Conservation (phyloP, 2,888 invertebrate species). For the Cenopis cana region DNA sequence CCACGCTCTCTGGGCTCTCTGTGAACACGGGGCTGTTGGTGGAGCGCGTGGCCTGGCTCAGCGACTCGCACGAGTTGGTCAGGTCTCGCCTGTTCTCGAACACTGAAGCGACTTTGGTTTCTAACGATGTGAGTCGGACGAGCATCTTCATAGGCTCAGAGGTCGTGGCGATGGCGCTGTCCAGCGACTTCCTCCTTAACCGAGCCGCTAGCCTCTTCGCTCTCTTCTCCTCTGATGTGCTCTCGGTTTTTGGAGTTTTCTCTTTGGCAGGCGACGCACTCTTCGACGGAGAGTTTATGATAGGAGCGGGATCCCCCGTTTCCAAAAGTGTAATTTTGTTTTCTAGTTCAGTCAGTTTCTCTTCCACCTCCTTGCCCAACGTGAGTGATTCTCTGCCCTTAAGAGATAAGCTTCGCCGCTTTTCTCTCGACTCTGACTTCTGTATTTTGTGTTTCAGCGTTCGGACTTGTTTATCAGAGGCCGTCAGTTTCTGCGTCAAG, state of each 20-base stretch:
- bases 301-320: slow-evolving; percentile 73
- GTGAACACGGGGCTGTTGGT: slow-evolving; percentile 66
- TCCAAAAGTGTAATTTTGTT: slow-evolving; percentile 90
- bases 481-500: slow-evolving; percentile 91
- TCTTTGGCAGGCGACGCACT: slow-evolving; percentile 84
- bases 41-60: slow-evolving; percentile 74
- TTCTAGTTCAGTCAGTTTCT: slow-evolving; percentile 92
- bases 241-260: slow-evolving; percentile 80
- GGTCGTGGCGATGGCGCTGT: slow-evolving; percentile 90
- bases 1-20: slow-evolving; percentile 63
- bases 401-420: slow-evolving; percentile 91
- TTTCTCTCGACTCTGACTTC: slow-evolving; percentile 90
- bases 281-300: slow-evolving; percentile 80
- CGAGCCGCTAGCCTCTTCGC: slow-evolving; percentile 83
- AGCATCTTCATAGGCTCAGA: slow-evolving; percentile 93
- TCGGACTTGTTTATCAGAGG: slow-evolving; percentile 92
- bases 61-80: slow-evolving; percentile 85
- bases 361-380: slow-evolving; percentile 93
- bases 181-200: slow-evolving; percentile 90
- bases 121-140: slow-evolving; percentile 90
- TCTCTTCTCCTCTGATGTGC: slow-evolving; percentile 77
- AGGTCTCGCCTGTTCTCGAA: slow-evolving; percentile 75
- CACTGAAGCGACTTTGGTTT: slow-evolving; percentile 90
- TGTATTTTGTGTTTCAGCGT: slow-evolving; percentile 91
- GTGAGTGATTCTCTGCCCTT: slow-evolving; percentile 93